Conservation (phyloP, 1,140 invertebrate species). For the Trichogramma pretiosum region DNA sequence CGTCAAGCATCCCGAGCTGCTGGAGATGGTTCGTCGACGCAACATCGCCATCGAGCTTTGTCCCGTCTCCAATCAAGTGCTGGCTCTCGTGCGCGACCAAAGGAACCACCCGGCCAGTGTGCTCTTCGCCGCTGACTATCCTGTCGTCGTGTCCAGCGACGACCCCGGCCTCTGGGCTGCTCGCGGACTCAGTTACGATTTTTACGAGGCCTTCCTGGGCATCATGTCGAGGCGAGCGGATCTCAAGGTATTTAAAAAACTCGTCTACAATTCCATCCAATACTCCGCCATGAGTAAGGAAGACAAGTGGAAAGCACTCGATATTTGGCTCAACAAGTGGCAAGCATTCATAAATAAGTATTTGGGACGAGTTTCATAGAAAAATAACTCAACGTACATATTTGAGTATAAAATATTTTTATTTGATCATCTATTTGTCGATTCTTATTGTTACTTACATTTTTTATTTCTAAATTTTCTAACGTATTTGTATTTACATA, state of each 20-base stretch:
- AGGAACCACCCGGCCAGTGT: slow-evolving; percentile 69
- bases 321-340: slow-evolving; percentile 8
- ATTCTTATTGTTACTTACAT: too few relatives aligned
- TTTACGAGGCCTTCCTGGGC: slow-evolving; percentile 73
- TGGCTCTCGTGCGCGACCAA: slow-evolving; percentile 66
- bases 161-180: slow-evolving; percentile 74
- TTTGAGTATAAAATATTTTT: too few relatives aligned
- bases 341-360: slow-evolving; percentile 7
- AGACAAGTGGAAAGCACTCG: slow-evolving; percentile 27
- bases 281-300: slow-evolving; percentile 43
- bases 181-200: slow-evolving; percentile 67
- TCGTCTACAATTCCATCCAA: slow-evolving; percentile 69
- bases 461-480: too few relatives aligned
- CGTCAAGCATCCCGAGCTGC: slow-evolving; percentile 63
- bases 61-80: slow-evolving; percentile 71
- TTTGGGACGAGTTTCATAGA: too few relatives aligned
- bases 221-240: slow-evolving; percentile 62
- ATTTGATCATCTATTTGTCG: too few relatives aligned
- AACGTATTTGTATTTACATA: too few relatives aligned
- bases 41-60: slow-evolving; percentile 72
- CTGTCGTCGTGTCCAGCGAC: slow-evolving; percentile 62
- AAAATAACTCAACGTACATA: too few relatives aligned
- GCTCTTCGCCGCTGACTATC: slow-evolving; percentile 55
- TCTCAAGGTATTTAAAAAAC: slow-evolving; percentile 64
- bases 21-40: slow-evolving; percentile 51